phyloP scores from a whole-genome alignment of 2,888 invertebrate genomes.

The Tryphoninae sp. region DNA sequence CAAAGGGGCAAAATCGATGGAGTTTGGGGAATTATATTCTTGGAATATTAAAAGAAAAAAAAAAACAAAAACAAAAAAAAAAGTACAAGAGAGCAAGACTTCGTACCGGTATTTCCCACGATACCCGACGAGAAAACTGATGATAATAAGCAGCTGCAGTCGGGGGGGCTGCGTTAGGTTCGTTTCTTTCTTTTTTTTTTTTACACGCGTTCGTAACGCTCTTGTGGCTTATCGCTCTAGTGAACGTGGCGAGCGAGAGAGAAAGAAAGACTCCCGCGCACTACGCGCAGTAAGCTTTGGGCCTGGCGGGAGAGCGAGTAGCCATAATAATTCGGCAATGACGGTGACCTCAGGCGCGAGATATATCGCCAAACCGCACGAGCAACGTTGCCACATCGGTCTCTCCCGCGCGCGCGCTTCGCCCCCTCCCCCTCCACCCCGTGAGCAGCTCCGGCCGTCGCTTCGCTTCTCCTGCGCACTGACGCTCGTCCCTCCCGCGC shows the following conservation, averaged over 20 bases:
- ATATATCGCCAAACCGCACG: constrained; percentile 43
- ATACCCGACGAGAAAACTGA: constrained; percentile 32
- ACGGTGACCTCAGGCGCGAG: constrained; percentile 66
- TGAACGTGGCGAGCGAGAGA: constrained; percentile 42
- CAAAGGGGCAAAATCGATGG: not conserved
- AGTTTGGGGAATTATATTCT: constrained; percentile 21
- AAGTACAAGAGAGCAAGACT: not conserved
- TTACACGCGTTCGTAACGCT: constrained; percentile 18
- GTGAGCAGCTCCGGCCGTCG: constrained; percentile 55
- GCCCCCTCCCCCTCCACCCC: not conserved
- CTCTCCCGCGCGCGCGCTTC: constrained; percentile 34
- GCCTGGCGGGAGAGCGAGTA: constrained; percentile 28
- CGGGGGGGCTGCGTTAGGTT: constrained; percentile 5
- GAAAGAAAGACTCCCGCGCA: constrained; percentile 37
- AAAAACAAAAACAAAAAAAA: constrained; percentile 14
- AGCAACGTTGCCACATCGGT: constrained; percentile 70
- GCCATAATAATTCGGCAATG: constrained; percentile 66
- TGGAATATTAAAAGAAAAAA: not conserved
- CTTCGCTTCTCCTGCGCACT: constrained; percentile 53
- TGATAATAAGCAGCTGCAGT: constrained; percentile 43
- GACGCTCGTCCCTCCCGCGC: not conserved
- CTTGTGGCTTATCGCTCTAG: constrained; percentile 38
- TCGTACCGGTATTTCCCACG: constrained; percentile 39
- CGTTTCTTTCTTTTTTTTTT: not conserved
- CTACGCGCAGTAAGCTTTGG: constrained; percentile 31